Conservation (phyloP, 2,888 invertebrate species). For the Mystacides longicornis region DNA sequence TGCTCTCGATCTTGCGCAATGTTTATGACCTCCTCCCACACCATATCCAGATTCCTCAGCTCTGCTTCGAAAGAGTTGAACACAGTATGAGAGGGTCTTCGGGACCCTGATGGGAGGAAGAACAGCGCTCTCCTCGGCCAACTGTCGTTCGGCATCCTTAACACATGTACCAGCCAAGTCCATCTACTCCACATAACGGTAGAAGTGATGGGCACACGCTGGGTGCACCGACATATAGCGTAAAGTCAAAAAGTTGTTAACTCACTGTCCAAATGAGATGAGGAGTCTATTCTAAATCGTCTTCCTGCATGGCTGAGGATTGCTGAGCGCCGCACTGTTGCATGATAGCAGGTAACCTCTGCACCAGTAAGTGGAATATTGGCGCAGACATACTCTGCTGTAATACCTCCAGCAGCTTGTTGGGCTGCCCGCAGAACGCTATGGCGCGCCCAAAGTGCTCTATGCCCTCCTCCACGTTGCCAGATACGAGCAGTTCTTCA, state of each 20-base stretch:
- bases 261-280: background rate
- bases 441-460: slow-evolving; percentile 96
- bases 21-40: too few relatives aligned
- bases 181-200: too few relatives aligned
- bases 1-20: too few relatives aligned
- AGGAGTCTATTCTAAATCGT: slow-evolving; percentile 43
- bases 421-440: slow-evolving; percentile 94
- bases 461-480: slow-evolving; percentile 83
- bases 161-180: too few relatives aligned
- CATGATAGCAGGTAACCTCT: slow-evolving; percentile 65
- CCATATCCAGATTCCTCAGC: too few relatives aligned
- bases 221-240: too few relatives aligned
- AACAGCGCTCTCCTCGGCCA: too few relatives aligned
- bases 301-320: slow-evolving; percentile 35
- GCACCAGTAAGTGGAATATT: slow-evolving; percentile 83
- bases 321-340: slow-evolving; percentile 32
- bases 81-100: too few relatives aligned
- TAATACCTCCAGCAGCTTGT: slow-evolving; percentile 73
- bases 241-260: background rate
- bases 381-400: slow-evolving; percentile 94
- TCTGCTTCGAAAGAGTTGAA: too few relatives aligned
- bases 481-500: slow-evolving; percentile 81
- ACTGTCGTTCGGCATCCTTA: too few relatives aligned
- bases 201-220: too few relatives aligned
- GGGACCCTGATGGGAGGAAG: too few relatives aligned